Conservation (phyloP, 2,888 invertebrate species). For the Frankliniella intonsa region DNA sequence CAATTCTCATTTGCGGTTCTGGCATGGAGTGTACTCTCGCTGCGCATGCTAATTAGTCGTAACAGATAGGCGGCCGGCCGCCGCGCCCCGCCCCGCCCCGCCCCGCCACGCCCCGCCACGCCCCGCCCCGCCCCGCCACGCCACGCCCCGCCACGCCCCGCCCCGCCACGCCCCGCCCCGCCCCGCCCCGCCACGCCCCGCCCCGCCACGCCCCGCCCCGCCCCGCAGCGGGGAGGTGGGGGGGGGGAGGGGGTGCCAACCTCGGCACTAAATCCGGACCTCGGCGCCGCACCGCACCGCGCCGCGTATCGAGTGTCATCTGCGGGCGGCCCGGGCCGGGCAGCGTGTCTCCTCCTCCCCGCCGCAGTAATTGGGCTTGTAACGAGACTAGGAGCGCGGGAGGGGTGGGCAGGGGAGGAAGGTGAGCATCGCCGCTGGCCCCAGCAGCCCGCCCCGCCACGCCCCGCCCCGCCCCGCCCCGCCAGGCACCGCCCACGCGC, state of each 20-base stretch:
- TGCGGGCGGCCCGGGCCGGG: not conserved
- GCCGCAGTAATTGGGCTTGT: not conserved
- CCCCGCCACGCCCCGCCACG: slow-evolving; percentile 4
- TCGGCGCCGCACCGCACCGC: not conserved
- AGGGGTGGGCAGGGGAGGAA: not conserved
- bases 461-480: not conserved
- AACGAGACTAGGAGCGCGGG: not conserved
- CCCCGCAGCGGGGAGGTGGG: not conserved
- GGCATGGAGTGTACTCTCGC: slow-evolving; percentile 21
- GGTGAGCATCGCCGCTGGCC: not conserved
- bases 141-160: slow-evolving; percentile 9
- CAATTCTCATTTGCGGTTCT: slow-evolving; percentile 24
- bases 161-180: not conserved
- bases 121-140: not conserved
- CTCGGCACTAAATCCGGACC: slow-evolving; percentile 19
- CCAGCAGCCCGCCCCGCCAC: not conserved
- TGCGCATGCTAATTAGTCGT: slow-evolving; percentile 25
- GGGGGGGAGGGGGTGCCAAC: not conserved
- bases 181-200: not conserved
- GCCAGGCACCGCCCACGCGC: not conserved
- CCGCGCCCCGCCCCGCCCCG: not conserved
- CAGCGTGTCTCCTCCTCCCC: not conserved
- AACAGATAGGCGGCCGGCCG: slow-evolving; percentile 5
- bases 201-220: not conserved
- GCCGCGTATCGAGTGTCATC: not conserved